Base-by-base conservation (phyloP, 2,888 invertebrate genomes). In the Macaria liturata region DNA sequence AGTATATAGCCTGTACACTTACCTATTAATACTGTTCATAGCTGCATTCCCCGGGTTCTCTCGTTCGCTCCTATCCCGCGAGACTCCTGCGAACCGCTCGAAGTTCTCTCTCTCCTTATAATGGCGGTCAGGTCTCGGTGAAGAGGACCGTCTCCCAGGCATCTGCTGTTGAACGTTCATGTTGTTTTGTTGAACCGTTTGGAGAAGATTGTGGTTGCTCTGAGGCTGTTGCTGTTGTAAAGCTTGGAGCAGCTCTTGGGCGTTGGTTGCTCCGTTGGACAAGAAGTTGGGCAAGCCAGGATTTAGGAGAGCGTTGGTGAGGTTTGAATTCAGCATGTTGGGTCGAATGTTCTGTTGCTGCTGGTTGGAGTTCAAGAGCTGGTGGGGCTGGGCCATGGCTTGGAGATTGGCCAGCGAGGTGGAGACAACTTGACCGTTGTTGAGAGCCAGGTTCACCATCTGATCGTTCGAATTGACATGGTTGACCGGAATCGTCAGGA, bases 401-500 rank as follows among this genome's bases (percentile, higher is more conserved):
- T 95, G 95, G 59, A 96, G 93, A 82, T 96, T 96, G 68, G 96
- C 96, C 61, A 97, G 86, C 6, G 97, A 96, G 32, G 97, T 97
- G 39, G 96, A 96, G 31, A 97, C 95, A 46, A 97, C 95, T 90
- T 97, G 97, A 37, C 97, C 97, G 83, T 96, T 97, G 84, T 95
- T 96, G 65, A 97, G 93, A 4, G 96, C 96, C 74, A 97, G 87
- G 81, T 97, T 96, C 34, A 96, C 95, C 94, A 96, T 95, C 74
- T 94, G 94, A 70, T 94, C 94, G 80, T 93, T 94, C 49, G 94
- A 94, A 90, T 96, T 96, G 68, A 97, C 96, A 90, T 97, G 96
- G 88, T 96, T 97, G 61, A 98, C 97, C 55, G 98, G 98, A 81
- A 98, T 98, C 68, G 98, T 98, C 73, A 98, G 93, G 80, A 98